Evolutionary conservation across 2,113 vertebrate species (phyloP), one percentile per base, ranked within the genome.

Genomic region (Nesogale talazaci): DNA sequence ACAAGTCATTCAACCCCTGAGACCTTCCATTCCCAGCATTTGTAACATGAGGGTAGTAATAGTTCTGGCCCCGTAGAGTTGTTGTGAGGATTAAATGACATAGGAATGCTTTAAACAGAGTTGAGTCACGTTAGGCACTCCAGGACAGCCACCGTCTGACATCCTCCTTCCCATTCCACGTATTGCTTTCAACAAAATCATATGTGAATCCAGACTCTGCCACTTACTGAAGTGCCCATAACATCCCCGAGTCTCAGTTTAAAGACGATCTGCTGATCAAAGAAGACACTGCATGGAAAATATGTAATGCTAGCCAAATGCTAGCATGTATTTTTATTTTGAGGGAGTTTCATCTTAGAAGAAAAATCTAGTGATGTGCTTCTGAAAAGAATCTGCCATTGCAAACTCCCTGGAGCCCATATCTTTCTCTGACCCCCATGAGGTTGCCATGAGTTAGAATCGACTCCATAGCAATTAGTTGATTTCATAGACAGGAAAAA

Each of bases 251-350:
- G 46, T 36, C 36, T 57, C 70, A 85, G 15, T 90, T 93, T 81
- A 90, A 92, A 90, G 20, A 52, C 89, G n/a, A 83, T 31, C 40
- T 91, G 16, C 75, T 76, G 38, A 84, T 77, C 10, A 91, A 94
- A 72, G n/a, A 91, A n/a, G 19, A 79, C 82, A 84, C 8, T 59
- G 6, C 72, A 34, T 42, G 59, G 81, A 86, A 87, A 61, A 3
- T 78, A 57, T 65, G 57, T 8, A 83, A 25, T 74, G 65, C 20
- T 77, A 69, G 56, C 27, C 27, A 90, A 77, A 72, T 85, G 27
- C 59, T 77, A 25, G 20, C 42, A 88, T 8, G 11, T 5, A 52
- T 52, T 76, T 95, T 70, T 23, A 69, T 63, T 70, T 79, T 95
- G 67, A 84, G 70, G 85, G 22, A 78, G 38, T 3, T 82, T 82